Evolutionary conservation across 2,888 invertebrate species (phyloP), one percentile per base, ranked within the genome.

Genomic region (Sphaeridia pumilis): DNA sequence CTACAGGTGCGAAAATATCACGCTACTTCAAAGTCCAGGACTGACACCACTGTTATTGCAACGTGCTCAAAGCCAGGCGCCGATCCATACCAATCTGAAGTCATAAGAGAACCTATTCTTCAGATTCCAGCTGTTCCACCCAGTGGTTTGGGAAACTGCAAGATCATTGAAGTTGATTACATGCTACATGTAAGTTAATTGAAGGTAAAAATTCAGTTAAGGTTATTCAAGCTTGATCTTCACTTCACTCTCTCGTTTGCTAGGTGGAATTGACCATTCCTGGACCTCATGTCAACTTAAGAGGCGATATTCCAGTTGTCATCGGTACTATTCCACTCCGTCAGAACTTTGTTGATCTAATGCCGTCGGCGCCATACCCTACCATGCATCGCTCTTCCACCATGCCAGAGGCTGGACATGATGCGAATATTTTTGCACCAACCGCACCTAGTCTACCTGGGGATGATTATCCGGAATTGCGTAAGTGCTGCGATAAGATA

Each of bases 271-370:
- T 36, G 28, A 12, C 20, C 10, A 27, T 49, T 3, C 28, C 41
- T 28, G 49, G 49, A 21, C n/a, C 20, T 5, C 3, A 21, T n/a
- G 22, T 26, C 22, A 42, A 41, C 21, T 24, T 49, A n/a, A 41
- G 28, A 27, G 20, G 41, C 3, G 49, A 49, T 3, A 17, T 49
- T 4, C 49, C 49, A 1, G 27, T 49, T 20, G 34, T 38, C 3
- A 49, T 49, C 31, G 49, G 49, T 41, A 49, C 42, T 2, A 28
- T 42, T 21, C 49, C 49, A 1, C 14, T 49, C 4, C 27, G 43
- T 27, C 14, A 17, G 7, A 38, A 38, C 17, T 38, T 38, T 20
- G 17, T 20, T 17, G 38, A 38, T 38, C 17, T 38, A 5, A 17
- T 17, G 17, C 38, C 38, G 5, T 38, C 12, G 38, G 7, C 38